Conservation (phyloP, 2,888 invertebrate genomes). For the Drosophila nr. fundita region DNA sequence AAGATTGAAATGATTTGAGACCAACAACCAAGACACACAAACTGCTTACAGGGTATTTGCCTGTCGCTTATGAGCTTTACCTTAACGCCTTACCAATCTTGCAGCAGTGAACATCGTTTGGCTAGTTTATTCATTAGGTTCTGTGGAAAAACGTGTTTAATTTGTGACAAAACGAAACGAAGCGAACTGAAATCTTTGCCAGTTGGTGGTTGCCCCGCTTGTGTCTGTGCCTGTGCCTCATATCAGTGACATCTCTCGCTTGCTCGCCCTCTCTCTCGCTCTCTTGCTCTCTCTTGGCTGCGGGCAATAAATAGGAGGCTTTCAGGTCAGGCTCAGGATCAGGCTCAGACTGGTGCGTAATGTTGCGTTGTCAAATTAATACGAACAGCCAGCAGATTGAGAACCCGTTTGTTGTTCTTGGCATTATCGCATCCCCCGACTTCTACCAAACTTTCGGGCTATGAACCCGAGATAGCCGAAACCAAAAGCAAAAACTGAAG, state of each 20-base stretch:
- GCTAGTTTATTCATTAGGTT: conserved; percentile 83
- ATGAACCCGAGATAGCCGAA: conserved; percentile 23
- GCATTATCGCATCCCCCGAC: conserved; percentile 10
- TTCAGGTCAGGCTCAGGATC: conserved; percentile 22
- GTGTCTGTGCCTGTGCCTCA: conserved; percentile 35
- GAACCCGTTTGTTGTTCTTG: conserved; percentile 30
- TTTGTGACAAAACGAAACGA: conserved; percentile 82
- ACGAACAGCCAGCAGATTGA: conserved; percentile 38
- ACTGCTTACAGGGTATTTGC: conserved; percentile 17
- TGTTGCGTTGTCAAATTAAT: conserved; percentile 66
- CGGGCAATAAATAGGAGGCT: conserved; percentile 43
- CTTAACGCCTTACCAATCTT: conserved; percentile 1
- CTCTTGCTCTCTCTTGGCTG: background rate
- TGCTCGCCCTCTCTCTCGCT: background rate
- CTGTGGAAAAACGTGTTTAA: conserved; percentile 83
- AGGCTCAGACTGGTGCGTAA: conserved; percentile 51
- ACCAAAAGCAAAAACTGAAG: conserved; percentile 22
- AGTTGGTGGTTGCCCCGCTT: conserved; percentile 26
- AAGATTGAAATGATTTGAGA: background rate
- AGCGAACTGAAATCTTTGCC: conserved; percentile 38
- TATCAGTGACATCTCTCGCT: conserved; percentile 65
- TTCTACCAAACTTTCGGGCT: background rate
- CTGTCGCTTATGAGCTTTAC: background rate
- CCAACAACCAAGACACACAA: background rate
- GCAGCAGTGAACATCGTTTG: conserved; percentile 35